Evolutionary conservation across 2,888 invertebrate genomes (phyloP), one percentile per base, ranked within the genome.

Genomic region (Galerucella nymphaeae): DNA sequence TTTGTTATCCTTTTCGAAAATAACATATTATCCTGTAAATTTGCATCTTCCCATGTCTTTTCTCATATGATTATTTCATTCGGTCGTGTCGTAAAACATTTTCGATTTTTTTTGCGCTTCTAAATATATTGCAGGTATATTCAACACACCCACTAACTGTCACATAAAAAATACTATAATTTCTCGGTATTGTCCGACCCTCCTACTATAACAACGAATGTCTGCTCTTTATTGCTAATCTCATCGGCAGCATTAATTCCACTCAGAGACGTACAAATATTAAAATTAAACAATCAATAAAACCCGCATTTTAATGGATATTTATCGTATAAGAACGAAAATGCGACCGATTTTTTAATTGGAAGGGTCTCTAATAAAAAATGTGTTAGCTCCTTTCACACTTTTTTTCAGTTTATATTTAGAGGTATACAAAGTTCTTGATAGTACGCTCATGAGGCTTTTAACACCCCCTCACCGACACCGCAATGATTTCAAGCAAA

Each of bases 181-280:
- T 67, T 67, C 66, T 67, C n/a, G 18, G 50, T 67, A 67, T 67
- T 75, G 75, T 75, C 71, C 71, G 57, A 63, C 55, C 64, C 66
- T 48, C 66, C 48, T 63, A 63, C 66, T 67, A 71, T 66, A 71
- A 66, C 66, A 75, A 75, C 71, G 73, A 78, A 78, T 76, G 75
- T 76, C 67, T 64, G 68, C 76, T 78, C 79, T 80, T 80, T 80
- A 80, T 80, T 78, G 74, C 74, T 76, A 78, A 78, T 78, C 76
- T 81, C 81, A 81, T 79, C 79, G 76, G 69, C 71, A 75, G 76
- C 78, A 82, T 81, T 81, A 78, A 82, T 80, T 80, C 77, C 73
- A 70, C 64, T 77, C 67, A 67, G 59, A 48, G 59, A 59, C 59
- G 67, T 67, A 45, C 53, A 18, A 45, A 45, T 14, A 45, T n/a